These are phyloP conservation scores for Sinocyclocheilus grahami DNA, from an alignment of 2,113 vertebrate genomes.

Conservation along the genomic window DNA sequence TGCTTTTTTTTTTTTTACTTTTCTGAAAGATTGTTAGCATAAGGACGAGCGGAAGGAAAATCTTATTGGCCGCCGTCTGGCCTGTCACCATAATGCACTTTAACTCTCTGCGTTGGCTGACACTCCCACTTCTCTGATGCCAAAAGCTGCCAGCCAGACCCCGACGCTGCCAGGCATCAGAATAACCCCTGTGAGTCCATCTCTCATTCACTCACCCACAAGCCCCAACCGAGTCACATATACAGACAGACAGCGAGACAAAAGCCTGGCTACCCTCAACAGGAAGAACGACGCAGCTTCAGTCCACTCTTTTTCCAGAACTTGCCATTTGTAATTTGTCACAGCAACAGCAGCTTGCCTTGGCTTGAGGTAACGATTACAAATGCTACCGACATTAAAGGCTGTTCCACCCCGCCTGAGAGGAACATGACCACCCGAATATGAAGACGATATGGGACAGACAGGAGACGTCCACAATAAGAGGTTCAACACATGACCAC, in stretches of 20 bases:
- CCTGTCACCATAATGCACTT: conserved; percentile 69
- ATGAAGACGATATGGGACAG: conserved; percentile 1
- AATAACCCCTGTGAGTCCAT: neutral
- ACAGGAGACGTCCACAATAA: conserved; percentile 59
- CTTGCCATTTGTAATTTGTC: conserved; percentile 14
- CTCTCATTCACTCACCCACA: conserved; percentile 14
- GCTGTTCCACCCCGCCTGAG: neutral
- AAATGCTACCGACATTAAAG: neutral
- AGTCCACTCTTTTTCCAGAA: conserved; percentile 16
- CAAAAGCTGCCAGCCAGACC: conserved; percentile 8
- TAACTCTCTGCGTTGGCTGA: conserved; percentile 56
- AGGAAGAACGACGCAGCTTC: neutral
- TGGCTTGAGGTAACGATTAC: conserved; percentile 14
- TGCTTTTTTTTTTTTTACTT: conserved; percentile 45
- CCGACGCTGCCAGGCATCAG: conserved; percentile 13
- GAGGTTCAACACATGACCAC: conserved; percentile 62
- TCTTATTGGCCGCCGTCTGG: conserved; percentile 60
- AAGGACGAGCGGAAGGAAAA: conserved; percentile 56
- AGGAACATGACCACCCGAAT: conserved; percentile 14
- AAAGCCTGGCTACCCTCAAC: conserved; percentile 11
- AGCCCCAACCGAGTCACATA: conserved; percentile 9
- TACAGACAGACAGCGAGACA: conserved; percentile 24
- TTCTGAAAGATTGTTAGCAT: conserved; percentile 53
- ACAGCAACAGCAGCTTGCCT: conserved; percentile 21
- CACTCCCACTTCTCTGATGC: neutral